phyloP scores from a whole-genome alignment of 2,113 vertebrate genomes.

The mouse (Mus musculus) region DNA sequence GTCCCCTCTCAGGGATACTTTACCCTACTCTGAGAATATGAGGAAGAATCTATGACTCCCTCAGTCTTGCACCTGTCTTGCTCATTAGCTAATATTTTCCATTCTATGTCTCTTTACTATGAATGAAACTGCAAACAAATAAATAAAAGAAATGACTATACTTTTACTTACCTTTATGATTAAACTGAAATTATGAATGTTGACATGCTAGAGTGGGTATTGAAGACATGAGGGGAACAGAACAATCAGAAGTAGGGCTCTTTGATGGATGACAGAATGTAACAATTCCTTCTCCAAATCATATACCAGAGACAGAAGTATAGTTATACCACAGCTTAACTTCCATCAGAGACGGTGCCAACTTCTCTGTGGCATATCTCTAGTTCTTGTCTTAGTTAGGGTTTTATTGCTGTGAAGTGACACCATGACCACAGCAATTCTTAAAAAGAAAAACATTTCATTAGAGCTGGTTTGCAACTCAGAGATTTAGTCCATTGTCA shows the following conservation, averaged over 20 bases:
- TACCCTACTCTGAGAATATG: neutral
- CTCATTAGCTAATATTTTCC: neutral
- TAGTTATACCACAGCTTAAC: neutral
- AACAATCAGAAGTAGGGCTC: neutral
- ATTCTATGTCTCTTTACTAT: neutral
- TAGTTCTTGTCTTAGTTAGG: neutral
- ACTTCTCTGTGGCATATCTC: neutral
- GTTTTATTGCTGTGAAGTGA: neutral
- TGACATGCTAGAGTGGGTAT: neutral
- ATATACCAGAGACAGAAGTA: neutral
- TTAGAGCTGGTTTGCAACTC: neutral
- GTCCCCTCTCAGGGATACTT: neutral
- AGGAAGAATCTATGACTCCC: neutral
- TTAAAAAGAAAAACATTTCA: neutral
- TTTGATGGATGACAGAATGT: neutral
- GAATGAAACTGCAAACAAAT: neutral
- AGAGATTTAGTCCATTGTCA: neutral
- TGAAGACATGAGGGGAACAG: neutral
- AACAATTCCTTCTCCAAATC: neutral
- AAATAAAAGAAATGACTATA: neutral
- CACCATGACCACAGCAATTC: neutral
- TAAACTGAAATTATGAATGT: slow-evolving; percentile 6
- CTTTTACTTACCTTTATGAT: neutral
- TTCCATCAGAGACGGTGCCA: slow-evolving; percentile 19
- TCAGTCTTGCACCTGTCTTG: neutral